Percentiles rank a stretch among this genome's conserved stretches.
Conservation (phyloP, 2,113 vertebrate species). For the Apaloderma vittatum region DNA sequence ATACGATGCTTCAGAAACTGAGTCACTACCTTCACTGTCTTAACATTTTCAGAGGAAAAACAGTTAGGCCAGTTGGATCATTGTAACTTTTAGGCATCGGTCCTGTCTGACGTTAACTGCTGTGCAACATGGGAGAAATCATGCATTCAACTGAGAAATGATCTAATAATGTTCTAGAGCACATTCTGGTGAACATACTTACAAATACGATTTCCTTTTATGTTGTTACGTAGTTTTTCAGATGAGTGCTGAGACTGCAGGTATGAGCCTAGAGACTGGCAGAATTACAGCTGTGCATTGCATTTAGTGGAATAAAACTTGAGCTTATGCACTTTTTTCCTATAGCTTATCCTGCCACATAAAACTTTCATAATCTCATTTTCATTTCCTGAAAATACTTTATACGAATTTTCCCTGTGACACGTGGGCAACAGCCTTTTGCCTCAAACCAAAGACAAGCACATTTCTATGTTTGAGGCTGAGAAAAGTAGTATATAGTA, state of each 20-base stretch:
- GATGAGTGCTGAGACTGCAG: neutral
- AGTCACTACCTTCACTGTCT: neutral
- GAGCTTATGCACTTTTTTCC: neutral
- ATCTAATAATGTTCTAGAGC: neutral
- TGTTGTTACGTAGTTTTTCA: neutral
- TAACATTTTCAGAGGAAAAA: neutral
- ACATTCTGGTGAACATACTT: neutral
- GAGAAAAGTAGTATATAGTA: neutral
- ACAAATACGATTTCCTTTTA: neutral
- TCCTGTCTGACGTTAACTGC: neutral
- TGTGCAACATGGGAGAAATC: conserved; percentile 52
- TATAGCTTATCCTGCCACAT: neutral
- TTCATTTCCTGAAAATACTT: neutral
- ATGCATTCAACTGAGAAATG: conserved; percentile 58
- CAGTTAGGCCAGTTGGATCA: neutral
- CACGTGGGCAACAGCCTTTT: neutral
- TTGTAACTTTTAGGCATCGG: neutral
- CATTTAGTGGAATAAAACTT: neutral
- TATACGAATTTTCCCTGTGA: neutral
- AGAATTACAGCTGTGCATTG: neutral
- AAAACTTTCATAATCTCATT: accelerated
- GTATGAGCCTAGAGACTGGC: neutral
- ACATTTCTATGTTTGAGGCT: neutral
- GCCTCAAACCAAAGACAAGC: neutral
- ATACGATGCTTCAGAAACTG: neutral